Evolutionary conservation across 2,888 invertebrate genomes (phyloP).

Genomic region (Cistogaster globosa): DNA sequence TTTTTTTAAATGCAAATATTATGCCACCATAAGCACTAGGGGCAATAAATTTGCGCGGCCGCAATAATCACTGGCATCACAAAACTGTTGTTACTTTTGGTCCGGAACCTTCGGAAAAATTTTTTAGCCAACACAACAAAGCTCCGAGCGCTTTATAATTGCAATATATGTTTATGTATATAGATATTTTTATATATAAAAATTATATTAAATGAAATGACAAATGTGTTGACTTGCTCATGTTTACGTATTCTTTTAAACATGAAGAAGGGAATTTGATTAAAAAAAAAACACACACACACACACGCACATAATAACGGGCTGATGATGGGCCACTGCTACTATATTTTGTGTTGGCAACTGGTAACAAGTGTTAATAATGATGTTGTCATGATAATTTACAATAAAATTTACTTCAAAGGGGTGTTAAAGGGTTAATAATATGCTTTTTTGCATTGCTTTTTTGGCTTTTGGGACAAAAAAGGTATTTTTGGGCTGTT

Average conservation of each 20-base stretch:
- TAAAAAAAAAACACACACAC: conserved; percentile 13
- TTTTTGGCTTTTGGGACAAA: conserved; percentile 36
- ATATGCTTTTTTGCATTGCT: conserved; percentile 31
- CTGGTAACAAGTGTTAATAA: conserved; percentile 71
- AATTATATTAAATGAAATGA: background rate
- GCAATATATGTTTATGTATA: too few relatives aligned
- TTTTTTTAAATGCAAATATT: too few relatives aligned
- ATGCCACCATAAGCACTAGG: too few relatives aligned
- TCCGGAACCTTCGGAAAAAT: too few relatives aligned
- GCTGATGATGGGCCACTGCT: conserved; percentile 48
- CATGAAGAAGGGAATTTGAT: background rate
- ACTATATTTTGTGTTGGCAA: conserved; percentile 14
- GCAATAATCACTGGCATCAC: too few relatives aligned
- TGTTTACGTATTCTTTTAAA: background rate
- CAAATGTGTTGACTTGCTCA: background rate
- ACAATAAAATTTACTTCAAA: conserved; percentile 50
- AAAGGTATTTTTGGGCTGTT: conserved; percentile 47
- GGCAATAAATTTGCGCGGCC: too few relatives aligned
- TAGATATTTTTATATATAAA: background rate
- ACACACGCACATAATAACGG: conserved; percentile 30
- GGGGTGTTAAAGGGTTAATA: conserved; percentile 70
- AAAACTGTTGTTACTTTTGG: too few relatives aligned
- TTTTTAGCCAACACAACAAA: too few relatives aligned
- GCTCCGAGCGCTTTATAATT: too few relatives aligned
- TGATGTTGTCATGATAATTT: conserved; percentile 68